Percentiles rank a stretch among this genome's conserved stretches.
Conservation (phyloP, 2,113 vertebrate species). For the Cryptotis parvus region DNA sequence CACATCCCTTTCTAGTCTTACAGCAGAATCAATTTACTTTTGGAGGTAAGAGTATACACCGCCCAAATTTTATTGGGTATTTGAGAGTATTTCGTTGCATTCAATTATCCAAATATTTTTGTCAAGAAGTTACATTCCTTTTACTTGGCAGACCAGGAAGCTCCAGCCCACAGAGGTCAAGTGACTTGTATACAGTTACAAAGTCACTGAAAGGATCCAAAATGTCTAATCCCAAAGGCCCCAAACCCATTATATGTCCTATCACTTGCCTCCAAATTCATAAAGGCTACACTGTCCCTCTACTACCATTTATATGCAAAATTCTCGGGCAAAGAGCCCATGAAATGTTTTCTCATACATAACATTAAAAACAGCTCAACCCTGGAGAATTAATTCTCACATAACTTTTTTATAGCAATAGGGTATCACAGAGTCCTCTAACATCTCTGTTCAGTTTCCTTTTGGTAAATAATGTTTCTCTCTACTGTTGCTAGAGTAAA, state of each 20-base stretch:
- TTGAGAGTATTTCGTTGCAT: no score
- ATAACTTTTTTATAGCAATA: not conserved
- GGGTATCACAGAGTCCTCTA: not conserved
- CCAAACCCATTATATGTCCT: not conserved
- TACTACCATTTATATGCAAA: conserved; percentile 29
- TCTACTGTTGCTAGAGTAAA: not conserved
- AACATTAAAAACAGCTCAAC: conserved; percentile 36
- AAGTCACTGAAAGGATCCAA: conserved; percentile 24
- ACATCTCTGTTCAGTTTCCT: conserved; percentile 13
- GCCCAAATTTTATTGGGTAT: conserved; percentile 26
- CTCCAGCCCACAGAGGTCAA: conserved; percentile 1
- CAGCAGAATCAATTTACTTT: not conserved
- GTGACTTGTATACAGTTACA: not conserved
- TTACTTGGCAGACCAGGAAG: conserved; percentile 38
- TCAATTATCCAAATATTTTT: not conserved
- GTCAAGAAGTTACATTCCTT: not conserved
- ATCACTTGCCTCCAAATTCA: not conserved
- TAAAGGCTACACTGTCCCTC: not conserved
- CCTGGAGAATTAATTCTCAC: not conserved
- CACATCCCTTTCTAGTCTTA: not conserved
- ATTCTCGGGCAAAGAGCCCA: conserved; percentile 38
- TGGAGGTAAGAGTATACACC: not conserved
- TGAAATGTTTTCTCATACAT: conserved; percentile 49
- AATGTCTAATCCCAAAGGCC: not conserved
- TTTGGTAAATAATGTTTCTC: conserved; percentile 50